These are phyloP conservation scores for Galaxea fascicularis DNA, from an alignment of 92 coral and sea anemone species.

Conservation along the genomic window DNA sequence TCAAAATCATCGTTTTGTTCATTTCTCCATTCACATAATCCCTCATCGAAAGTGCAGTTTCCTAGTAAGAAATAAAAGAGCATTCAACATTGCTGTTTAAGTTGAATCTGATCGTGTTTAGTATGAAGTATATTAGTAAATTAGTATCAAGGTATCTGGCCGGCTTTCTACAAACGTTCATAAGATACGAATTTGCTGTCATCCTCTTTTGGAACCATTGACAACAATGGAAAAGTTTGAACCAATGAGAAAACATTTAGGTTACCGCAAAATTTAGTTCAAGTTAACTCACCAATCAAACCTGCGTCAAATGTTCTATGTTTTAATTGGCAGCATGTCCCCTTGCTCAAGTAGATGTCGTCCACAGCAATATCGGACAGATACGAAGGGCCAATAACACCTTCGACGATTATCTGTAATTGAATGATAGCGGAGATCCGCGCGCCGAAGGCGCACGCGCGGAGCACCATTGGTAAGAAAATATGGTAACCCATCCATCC, in stretches of 20 bases:
- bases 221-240: too few species aligned
- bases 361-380: slow-evolving; percentile 89
- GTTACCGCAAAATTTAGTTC: background rate
- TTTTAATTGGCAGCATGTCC: slow-evolving; percentile 72
- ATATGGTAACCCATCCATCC: too few species aligned
- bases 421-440: background rate
- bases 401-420: slow-evolving; percentile 86
- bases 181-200: too few species aligned
- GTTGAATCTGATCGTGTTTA: too few species aligned
- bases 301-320: slow-evolving; percentile 55
- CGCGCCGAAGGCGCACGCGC: too few species aligned
- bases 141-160: too few species aligned
- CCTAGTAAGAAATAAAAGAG: slow-evolving; percentile 49
- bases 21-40: slow-evolving; percentile 73
- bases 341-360: slow-evolving; percentile 78
- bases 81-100: background rate
- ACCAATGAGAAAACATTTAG: too few species aligned
- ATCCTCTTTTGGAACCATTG: too few species aligned
- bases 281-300: slow-evolving; percentile 25
- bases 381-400: slow-evolving; percentile 79
- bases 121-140: too few species aligned
- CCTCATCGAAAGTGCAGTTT: slow-evolving; percentile 76
- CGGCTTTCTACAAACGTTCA: too few species aligned
- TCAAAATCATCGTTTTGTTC: slow-evolving; percentile 70
- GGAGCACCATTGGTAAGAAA: too few species aligned